Base-by-base conservation (phyloP, 2,888 invertebrate genomes). In the Microctonus aethiopoides region DNA sequence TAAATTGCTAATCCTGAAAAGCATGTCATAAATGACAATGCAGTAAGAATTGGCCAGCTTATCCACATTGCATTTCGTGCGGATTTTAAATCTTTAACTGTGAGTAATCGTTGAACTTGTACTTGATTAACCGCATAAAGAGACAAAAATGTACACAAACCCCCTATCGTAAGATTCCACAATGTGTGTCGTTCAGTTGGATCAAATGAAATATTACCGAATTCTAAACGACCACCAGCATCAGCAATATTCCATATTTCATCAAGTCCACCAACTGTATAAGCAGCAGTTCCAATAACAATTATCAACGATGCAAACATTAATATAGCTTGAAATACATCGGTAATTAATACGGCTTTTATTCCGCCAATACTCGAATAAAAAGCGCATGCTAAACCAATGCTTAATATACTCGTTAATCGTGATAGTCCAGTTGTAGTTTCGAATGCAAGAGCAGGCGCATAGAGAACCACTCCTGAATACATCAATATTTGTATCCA, bases 391-490 rank as follows among this genome's bases (percentile, higher is more conserved):
- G 92, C 94, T 57, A 93, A 81, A 1, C 89, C 94, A 67, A 94
- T 92, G 0, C 91, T 89, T 68, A 95, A 84, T 75, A 96, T 93
- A 0, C 95, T 94, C 74, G 91, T 88, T 32, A 91, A 84, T 87
- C 92, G 91, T 72, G 91, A 90, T 7, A 95, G 87, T n/a, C 94
- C 94, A 0, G 95, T 95, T 34, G 95, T 92, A 1, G 97, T 91
- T 85, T 94, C 94, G 22, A 98, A 86, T 0, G 97, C 97, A 75
- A 98, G 89, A 0, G 98, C 94, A 1, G 98, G 98, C 0, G 98
- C 97, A 85, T 95, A 98, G 9, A 98, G 87, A 20, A 97, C 98
- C 77, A 98, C 94, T 0, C 97, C 95, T 89, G 95, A 95, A 79
- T 95, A 95, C 22, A 96, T 88, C 77, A 96, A 91, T 93, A 97